These are phyloP conservation scores for Scelioninae gen. 1 DNA, from an alignment of 2,888 invertebrate species.

Conservation along the genomic window DNA sequence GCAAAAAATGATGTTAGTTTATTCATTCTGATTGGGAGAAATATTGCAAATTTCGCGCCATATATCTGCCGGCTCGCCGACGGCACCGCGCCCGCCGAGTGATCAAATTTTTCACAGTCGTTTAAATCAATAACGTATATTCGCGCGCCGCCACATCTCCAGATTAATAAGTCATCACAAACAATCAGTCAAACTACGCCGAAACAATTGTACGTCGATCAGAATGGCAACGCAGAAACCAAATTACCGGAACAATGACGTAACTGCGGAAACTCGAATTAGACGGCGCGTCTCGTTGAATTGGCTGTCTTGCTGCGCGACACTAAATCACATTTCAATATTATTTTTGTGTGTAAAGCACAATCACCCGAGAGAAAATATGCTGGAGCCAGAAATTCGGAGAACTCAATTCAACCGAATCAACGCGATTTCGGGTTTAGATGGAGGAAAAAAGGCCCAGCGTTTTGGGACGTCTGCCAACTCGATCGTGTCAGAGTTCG, in stretches of 20 bases:
- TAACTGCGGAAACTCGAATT: conserved; percentile 32
- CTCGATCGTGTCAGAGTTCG: conserved; percentile 41
- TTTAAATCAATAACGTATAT: conserved; percentile 26
- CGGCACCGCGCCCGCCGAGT: conserved; percentile 7
- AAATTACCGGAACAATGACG: conserved; percentile 23
- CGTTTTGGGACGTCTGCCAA: conserved; percentile 10
- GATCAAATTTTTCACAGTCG: conserved; percentile 18
- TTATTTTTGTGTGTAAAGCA: conserved; percentile 50
- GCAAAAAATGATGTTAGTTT: conserved; percentile 44
- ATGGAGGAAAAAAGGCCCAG: conserved; percentile 39
- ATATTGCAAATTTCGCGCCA: conserved; percentile 36
- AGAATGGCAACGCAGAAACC: conserved; percentile 1
- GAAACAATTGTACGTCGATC: conserved; percentile 7
- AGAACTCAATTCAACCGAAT: conserved; percentile 59
- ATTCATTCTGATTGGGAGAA: conserved; percentile 43
- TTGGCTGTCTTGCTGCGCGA: conserved; percentile 24
- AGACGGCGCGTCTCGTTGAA: conserved; percentile 6
- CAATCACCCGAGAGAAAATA: conserved; percentile 46
- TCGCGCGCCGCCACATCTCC: neutral
- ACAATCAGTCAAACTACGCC: conserved; percentile 13
- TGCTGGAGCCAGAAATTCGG: conserved; percentile 63
- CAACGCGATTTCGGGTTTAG: conserved; percentile 54
- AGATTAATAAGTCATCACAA: conserved; percentile 42
- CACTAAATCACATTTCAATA: conserved; percentile 45
- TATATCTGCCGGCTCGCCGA: neutral